Evolutionary conservation across 2,888 invertebrate genomes (phyloP), one percentile per base, ranked within the genome.

Genomic region (Drosophila testacea): DNA sequence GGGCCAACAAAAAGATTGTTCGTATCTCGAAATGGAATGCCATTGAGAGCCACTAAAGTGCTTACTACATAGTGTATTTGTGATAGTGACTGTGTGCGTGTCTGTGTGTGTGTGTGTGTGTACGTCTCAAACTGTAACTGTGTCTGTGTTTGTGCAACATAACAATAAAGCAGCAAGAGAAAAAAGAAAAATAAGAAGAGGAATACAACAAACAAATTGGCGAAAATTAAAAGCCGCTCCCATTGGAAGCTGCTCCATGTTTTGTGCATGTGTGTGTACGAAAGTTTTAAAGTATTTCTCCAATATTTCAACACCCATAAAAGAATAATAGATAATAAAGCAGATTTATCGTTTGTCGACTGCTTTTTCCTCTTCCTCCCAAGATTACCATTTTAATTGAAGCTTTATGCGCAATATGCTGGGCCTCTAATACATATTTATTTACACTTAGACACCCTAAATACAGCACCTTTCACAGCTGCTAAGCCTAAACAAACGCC

Each of bases 21-120:
- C 56, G 56, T 32, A 64, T 61, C 56, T 73, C 52, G 52, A 59
- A 51, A 56, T 59, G 68, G 61, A 55, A 73, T 81, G 73, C 66
- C 59, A 77, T 54, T 44, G 41, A 63, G 72, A 59, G 65, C 38
- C 46, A 55, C 28, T 11, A 11, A 77, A 66, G 51, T 47, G 55
- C 13, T 50, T 66, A 70, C 72, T 48, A 50, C 48, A 54, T 54
- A 46, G 67, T 68, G 28, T 38, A 39, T 30, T 52, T 50, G 30
- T 47, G 38, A 22, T 32, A 41, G 59, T 51, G 50, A 50, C 27
- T 16, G 16, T 50, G n/a, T n/a, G n/a, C n/a, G n/a, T n/a, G n/a
- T n/a, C n/a, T n/a, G 50, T 55, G n/a, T 0, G 13, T 62, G 13
- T 42, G 27, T 28, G 9, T 47, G 41, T 60, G 54, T 62, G 38